A percentile compares a stretch with the other conserved stretches of the same genome.
Evolutionary conservation across 1,140 invertebrate genomes (phyloP).

Genomic region (Drosophila funebris): DNA sequence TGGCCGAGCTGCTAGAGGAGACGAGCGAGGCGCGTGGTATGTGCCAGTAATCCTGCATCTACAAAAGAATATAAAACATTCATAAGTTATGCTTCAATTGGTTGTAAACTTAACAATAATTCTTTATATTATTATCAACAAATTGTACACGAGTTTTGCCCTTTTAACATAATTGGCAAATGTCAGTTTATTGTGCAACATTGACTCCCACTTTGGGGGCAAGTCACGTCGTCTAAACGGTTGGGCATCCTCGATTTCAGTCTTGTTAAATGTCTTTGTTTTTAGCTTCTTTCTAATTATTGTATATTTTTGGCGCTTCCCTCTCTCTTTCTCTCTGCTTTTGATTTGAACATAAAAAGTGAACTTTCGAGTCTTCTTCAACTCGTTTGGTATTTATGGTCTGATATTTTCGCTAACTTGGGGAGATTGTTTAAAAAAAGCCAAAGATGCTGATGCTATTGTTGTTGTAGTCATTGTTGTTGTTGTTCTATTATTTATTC

Average conservation of each 20-base stretch:
- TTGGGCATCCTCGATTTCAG: background rate
- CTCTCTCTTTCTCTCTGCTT: background rate
- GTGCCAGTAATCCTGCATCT: conserved; percentile 89
- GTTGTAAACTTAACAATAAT: no score
- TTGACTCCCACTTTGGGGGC: background rate
- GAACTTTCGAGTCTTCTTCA: conserved; percentile 71
- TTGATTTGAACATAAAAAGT: conserved; percentile 45
- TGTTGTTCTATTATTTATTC: conserved; percentile 60
- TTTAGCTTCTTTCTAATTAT: conserved; percentile 17
- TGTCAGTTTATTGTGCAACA: conserved; percentile 7
- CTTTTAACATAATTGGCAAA: conserved; percentile 13
- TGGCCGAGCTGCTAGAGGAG: conserved; percentile 87
- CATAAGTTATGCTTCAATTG: background rate
- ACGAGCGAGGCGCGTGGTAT: conserved; percentile 91
- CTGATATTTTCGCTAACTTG: conserved; percentile 60
- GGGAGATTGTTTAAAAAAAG: conserved; percentile 38
- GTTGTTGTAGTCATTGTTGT: background rate
- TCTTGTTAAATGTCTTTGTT: background rate
- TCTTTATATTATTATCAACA: background rate
- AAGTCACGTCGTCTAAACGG: background rate
- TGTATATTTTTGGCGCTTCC: conserved; percentile 11
- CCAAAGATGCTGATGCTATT: conserved; percentile 31
- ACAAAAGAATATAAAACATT: conserved; percentile 61
- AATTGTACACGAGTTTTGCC: background rate
- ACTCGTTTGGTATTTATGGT: conserved; percentile 78